Percentiles rank a stretch among this genome's conserved stretches.
Conservation (phyloP, 30 jellyfish, hydroid and myxozoan genomes). For the Clytia hemisphaerica region DNA sequence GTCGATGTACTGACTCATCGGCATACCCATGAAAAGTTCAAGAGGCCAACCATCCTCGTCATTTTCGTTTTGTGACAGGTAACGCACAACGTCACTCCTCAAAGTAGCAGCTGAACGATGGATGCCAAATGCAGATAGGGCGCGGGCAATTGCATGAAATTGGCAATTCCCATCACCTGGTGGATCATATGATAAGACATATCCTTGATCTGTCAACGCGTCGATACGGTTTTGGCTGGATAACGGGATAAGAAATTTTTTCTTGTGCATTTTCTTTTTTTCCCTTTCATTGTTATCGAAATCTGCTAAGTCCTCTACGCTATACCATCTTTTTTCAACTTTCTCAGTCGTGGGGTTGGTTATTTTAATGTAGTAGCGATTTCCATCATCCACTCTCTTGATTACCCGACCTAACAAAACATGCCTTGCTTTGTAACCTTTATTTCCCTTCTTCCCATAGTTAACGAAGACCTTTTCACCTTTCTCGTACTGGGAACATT, state of each 20-base stretch:
- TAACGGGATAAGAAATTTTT: too few species aligned
- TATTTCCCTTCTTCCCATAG: neutral
- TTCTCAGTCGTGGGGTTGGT: neutral
- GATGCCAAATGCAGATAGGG: neutral
- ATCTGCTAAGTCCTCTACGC: neutral
- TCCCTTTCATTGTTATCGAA: neutral
- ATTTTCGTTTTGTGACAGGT: neutral
- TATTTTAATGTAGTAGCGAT: neutral
- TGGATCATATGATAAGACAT: neutral
- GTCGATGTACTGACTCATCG: neutral
- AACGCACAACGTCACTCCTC: neutral
- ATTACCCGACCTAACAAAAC: neutral
- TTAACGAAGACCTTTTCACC: neutral
- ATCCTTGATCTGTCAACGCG: too few species aligned
- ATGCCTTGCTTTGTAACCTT: neutral
- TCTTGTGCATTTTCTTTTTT: too few species aligned
- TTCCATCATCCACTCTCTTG: neutral
- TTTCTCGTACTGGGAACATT: neutral
- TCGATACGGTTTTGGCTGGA: too few species aligned
- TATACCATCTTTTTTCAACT: neutral
- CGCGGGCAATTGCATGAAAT: neutral
- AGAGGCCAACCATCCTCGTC: neutral
- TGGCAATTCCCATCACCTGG: slow-evolving; percentile 8
- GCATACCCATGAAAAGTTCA: neutral
- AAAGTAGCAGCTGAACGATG: neutral